These are phyloP conservation scores for Chaetodon trifasciatus DNA, from an alignment of 2,797 vertebrate genomes.

Conservation along the genomic window DNA sequence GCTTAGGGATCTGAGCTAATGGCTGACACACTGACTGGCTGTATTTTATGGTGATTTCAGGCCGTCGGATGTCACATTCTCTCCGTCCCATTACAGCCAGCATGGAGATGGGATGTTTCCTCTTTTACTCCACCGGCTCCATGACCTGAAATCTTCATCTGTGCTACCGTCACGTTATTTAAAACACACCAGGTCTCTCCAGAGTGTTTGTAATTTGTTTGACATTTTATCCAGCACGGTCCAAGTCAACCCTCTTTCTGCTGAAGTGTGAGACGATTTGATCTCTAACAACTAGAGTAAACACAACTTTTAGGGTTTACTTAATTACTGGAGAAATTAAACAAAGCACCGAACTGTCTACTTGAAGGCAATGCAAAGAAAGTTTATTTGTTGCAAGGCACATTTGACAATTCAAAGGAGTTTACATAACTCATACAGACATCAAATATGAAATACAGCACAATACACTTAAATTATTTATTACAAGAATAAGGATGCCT, in stretches of 20 bases:
- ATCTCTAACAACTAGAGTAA: background rate
- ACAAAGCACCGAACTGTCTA: slow-evolving; percentile 17
- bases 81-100: background rate
- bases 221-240: background rate
- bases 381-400: slow-evolving; percentile 5
- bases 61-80: background rate
- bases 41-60: background rate
- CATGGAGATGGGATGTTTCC: background rate
- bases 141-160: background rate
- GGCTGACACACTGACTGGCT: slow-evolving; percentile 3
- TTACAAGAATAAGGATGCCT: background rate
- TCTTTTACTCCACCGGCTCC: background rate
- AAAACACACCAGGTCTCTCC: background rate
- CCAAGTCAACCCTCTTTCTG: background rate
- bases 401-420: slow-evolving; percentile 1
- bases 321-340: slow-evolving; percentile 18
- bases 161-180: background rate
- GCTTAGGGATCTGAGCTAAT: slow-evolving; percentile 15
- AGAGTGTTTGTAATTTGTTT: background rate
- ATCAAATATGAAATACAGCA: background rate
- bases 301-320: slow-evolving; percentile 12
- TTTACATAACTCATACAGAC: background rate
- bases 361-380: slow-evolving; percentile 7
- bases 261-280: background rate
- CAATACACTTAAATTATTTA: background rate